phyloP scores from a whole-genome alignment of 2,113 vertebrate genomes.

The Anseranas semipalmata region DNA sequence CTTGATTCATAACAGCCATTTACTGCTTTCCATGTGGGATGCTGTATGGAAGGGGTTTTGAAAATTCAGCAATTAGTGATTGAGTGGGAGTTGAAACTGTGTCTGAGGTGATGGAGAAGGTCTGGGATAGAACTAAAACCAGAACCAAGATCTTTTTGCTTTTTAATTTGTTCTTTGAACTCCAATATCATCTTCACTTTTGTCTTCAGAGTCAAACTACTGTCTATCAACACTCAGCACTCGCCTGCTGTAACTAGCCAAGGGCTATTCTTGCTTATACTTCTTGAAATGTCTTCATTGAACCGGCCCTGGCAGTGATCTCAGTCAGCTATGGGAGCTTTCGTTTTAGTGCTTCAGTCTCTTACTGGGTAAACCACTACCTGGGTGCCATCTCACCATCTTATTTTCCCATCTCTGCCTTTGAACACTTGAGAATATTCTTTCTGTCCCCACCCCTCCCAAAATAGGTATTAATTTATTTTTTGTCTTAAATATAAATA shows the following conservation, averaged over 20 bases:
- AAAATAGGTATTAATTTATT: background rate
- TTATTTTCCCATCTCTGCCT: background rate
- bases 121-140: background rate
- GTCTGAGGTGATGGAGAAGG: background rate
- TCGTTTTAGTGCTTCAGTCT: background rate
- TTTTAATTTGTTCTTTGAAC: conserved; percentile 1
- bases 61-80: background rate
- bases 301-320: background rate
- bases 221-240: background rate
- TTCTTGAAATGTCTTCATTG: background rate
- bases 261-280: background rate
- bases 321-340: background rate
- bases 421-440: background rate
- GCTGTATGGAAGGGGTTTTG: background rate
- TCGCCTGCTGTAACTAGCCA: background rate
- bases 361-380: background rate
- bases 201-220: background rate
- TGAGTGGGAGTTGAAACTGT: background rate
- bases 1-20: background rate
- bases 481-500: background rate
- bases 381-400: background rate
- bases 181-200: background rate
- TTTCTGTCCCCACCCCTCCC: background rate
- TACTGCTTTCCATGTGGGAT: background rate
- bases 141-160: background rate